phyloP scores from a whole-genome alignment of 2,113 vertebrate genomes.

The Rhea pennata region DNA sequence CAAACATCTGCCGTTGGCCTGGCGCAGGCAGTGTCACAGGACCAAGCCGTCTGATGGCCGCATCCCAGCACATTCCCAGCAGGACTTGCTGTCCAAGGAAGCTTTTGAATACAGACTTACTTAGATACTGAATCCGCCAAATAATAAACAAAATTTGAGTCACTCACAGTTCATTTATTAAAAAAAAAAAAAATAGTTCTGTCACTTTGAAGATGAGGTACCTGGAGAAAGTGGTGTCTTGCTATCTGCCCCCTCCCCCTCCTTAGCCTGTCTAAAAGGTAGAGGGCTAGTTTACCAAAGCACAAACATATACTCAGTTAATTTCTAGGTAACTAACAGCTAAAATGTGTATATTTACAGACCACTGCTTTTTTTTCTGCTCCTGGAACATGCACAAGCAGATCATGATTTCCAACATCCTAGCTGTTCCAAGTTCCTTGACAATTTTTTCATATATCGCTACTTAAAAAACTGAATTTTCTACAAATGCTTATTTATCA shows the following conservation, averaged over 20 bases:
- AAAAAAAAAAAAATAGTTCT: neutral
- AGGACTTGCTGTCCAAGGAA: too few species aligned
- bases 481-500: neutral
- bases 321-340: neutral
- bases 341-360: neutral
- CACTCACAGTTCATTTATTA: neutral
- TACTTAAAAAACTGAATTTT: neutral
- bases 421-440: neutral
- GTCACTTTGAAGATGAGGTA: neutral
- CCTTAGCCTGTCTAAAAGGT: neutral
- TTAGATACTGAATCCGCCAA: neutral
- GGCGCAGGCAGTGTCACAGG: fast-evolving
- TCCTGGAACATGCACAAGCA: neutral
- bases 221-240: neutral
- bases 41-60: neutral
- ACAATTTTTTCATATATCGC: neutral
- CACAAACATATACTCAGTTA: neutral
- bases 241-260: neutral
- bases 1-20: neutral
- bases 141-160: fast-evolving
- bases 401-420: neutral
- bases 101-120: neutral
- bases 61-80: neutral
- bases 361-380: neutral
- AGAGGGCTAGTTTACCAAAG: neutral